Conservation (phyloP, 2,113 vertebrate species). For the Gavia stellata region DNA sequence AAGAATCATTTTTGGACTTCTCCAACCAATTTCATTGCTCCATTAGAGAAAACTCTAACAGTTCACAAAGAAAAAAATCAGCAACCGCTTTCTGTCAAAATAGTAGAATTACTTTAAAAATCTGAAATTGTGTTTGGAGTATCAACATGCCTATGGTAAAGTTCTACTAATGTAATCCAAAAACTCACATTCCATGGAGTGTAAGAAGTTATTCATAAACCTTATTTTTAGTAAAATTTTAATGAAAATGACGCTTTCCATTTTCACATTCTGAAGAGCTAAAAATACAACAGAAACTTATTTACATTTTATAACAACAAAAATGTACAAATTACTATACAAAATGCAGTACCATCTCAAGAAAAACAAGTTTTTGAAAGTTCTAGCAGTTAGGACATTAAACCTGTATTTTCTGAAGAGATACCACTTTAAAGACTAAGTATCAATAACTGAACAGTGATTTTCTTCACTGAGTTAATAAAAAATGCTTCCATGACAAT, state of each 20-base stretch:
- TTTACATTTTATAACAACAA: conserved; percentile 42
- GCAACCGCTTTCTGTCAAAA: not conserved
- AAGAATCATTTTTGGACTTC: not conserved
- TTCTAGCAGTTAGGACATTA: not conserved
- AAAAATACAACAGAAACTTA: conserved; percentile 12
- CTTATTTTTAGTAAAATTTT: conserved; percentile 25
- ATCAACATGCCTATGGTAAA: not conserved
- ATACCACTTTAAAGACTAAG: not conserved
- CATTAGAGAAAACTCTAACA: not conserved
- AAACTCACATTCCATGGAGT: not conserved
- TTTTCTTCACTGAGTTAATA: not conserved
- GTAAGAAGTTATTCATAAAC: conserved; percentile 16
- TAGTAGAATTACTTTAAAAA: not conserved
- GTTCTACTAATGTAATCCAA: not conserved
- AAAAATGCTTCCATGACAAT: not conserved
- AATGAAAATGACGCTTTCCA: conserved; percentile 10
- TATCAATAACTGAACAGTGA: not conserved
- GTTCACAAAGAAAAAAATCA: not conserved
- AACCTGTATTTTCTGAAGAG: not conserved
- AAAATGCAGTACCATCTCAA: not conserved
- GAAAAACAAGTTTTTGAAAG: not conserved
- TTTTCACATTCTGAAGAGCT: conserved; percentile 32
- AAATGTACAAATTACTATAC: conserved; percentile 15
- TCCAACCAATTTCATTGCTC: not conserved
- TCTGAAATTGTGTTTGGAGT: not conserved